A percentile compares a stretch with the other conserved stretches of the same genome.
phyloP scores from a whole-genome alignment of 2,888 invertebrate species.

The Vanessa cardui region DNA sequence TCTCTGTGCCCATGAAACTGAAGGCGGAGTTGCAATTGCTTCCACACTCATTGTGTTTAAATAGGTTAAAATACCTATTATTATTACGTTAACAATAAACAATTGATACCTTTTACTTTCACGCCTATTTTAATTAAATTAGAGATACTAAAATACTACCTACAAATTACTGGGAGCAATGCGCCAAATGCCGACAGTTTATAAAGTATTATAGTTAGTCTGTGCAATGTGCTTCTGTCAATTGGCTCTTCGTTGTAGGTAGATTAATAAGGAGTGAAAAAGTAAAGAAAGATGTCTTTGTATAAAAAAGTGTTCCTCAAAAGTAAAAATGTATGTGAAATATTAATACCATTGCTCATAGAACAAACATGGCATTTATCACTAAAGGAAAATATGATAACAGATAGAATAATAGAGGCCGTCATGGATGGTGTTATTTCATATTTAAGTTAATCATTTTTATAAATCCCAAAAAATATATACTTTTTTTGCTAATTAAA shows the following conservation, averaged over 20 bases:
- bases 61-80: conserved; percentile 6
- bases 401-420: no score
- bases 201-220: not conserved
- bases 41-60: conserved; percentile 42
- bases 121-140: conserved; percentile 10
- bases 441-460: no score
- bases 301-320: no score
- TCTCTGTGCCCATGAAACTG: conserved; percentile 97
- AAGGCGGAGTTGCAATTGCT: conserved; percentile 75
- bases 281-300: no score
- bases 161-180: not conserved
- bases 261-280: no score
- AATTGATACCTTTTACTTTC: conserved; percentile 8
- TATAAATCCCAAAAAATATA: no score
- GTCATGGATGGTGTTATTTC: no score
- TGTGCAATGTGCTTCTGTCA: not conserved
- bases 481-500: no score
- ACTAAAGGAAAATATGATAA: no score
- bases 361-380: no score
- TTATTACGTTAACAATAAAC: not conserved
- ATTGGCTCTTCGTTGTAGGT: not conserved
- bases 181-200: not conserved
- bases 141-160: conserved; percentile 9
- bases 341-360: no score
- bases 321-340: no score